Conservation (phyloP, 2,888 invertebrate genomes). For the Coelogynopora nodosa region DNA sequence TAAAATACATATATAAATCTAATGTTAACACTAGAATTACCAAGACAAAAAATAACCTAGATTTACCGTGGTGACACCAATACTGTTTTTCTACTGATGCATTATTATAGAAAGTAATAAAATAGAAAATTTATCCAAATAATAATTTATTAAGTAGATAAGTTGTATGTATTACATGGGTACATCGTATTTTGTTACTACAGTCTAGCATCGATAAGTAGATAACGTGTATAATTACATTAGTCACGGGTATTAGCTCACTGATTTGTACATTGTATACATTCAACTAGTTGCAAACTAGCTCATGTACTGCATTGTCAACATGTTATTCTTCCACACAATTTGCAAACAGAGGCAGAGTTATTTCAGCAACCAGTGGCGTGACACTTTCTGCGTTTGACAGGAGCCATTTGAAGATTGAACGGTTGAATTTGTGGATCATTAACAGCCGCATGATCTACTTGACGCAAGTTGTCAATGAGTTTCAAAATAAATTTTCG, state of each 20-base stretch:
- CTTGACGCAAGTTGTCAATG: slow-evolving; percentile 1
- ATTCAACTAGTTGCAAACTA: slow-evolving; percentile 18
- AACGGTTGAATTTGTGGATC: slow-evolving; percentile 23
- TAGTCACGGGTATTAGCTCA: background rate
- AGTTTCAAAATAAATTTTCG: background rate
- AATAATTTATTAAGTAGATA: background rate
- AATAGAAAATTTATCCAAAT: slow-evolving; percentile 13
- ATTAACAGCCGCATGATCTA: background rate
- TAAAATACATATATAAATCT: no score
- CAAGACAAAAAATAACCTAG: background rate
- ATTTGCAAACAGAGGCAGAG: slow-evolving; percentile 31
- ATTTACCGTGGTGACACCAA: background rate
- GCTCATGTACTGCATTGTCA: slow-evolving; percentile 8
- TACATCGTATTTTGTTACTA: background rate
- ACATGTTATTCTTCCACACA: slow-evolving; percentile 31
- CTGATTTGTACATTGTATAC: slow-evolving; percentile 18
- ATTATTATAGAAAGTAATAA: slow-evolving; percentile 5
- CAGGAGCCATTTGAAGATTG: slow-evolving; percentile 10
- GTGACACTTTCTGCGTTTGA: slow-evolving; percentile 20
- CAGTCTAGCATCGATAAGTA: slow-evolving; percentile 22
- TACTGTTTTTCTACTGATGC: background rate
- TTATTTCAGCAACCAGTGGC: slow-evolving; percentile 26
- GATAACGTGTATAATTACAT: background rate
- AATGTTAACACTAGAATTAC: background rate
- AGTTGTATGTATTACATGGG: background rate